Conservation (phyloP, 2,888 invertebrate species). For the Tricholauxania praeusta region DNA sequence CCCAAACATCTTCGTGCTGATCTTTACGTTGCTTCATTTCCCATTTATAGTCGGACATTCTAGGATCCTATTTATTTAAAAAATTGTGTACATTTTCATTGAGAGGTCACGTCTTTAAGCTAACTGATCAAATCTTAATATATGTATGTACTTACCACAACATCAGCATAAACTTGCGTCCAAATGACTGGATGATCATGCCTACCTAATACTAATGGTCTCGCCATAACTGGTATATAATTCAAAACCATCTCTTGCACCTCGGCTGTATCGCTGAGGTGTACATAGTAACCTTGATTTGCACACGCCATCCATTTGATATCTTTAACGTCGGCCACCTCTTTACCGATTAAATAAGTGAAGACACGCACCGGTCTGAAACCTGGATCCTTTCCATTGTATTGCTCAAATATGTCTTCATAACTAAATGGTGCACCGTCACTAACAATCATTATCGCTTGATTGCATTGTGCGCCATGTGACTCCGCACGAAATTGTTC, state of each 20-base stretch:
- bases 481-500: constrained; percentile 74
- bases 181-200: constrained; percentile 92
- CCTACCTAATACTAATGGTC: constrained; percentile 90
- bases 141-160: constrained; percentile 76
- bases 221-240: constrained; percentile 96
- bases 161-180: constrained; percentile 96
- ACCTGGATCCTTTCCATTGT: constrained; percentile 83
- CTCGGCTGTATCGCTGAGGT: constrained; percentile 95
- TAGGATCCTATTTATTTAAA: constrained; percentile 76
- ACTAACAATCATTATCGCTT: constrained; percentile 99
- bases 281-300: constrained; percentile 96
- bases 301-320: constrained; percentile 99
- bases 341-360: constrained; percentile 96
- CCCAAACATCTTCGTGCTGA: constrained; percentile 81
- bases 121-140: background rate
- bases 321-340: constrained; percentile 91
- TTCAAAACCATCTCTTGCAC: constrained; percentile 96
- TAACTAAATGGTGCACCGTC: constrained; percentile 97
- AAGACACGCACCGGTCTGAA: constrained; percentile 94
- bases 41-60: constrained; percentile 92
- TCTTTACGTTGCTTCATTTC: constrained; percentile 84
- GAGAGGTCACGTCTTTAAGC: background rate
- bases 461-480: constrained; percentile 83
- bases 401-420: constrained; percentile 90
- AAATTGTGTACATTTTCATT: constrained; percentile 8